A percentile compares a stretch with the other conserved stretches of the same genome.
phyloP scores from a whole-genome alignment of 2,113 vertebrate genomes.

The Thermophis baileyi region DNA sequence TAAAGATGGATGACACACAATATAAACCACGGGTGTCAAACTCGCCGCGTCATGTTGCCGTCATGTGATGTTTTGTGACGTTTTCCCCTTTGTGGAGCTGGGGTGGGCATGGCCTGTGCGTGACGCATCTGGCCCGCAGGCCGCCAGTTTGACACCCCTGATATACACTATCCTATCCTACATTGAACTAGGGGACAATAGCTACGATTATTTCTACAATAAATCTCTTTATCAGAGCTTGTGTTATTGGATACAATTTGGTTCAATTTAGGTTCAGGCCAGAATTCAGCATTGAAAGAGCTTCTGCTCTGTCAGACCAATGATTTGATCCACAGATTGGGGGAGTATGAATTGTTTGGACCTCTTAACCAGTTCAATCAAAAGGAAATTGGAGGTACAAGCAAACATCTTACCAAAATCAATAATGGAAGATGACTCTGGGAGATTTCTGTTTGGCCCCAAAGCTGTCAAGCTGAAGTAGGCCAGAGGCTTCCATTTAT shows the following conservation, averaged over 20 bases:
- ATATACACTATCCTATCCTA: slow-evolving; percentile 2
- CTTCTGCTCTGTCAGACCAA: neutral
- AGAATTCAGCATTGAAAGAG: neutral
- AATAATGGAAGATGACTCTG: neutral
- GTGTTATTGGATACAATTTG: neutral
- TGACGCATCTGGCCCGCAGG: too few relatives aligned
- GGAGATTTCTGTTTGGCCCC: neutral
- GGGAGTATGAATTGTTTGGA: neutral
- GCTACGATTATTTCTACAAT: neutral
- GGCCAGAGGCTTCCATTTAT: neutral
- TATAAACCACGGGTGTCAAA: neutral
- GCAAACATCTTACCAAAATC: neutral
- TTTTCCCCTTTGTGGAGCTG: too few relatives aligned
- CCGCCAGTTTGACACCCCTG: too few relatives aligned
- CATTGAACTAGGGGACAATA: neutral
- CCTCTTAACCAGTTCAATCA: neutral
- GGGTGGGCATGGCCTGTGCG: too few relatives aligned
- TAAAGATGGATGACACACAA: slow-evolving; percentile 31
- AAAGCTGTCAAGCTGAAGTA: neutral
- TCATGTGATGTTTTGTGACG: too few relatives aligned
- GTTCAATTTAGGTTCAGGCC: neutral
- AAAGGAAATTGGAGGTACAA: neutral
- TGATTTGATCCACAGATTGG: neutral
- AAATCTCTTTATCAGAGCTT: neutral
- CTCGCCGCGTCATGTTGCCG: too few relatives aligned